Evolutionary conservation across 2,113 vertebrate genomes (phyloP).

Genomic region (Protomyctophum bolini): DNA sequence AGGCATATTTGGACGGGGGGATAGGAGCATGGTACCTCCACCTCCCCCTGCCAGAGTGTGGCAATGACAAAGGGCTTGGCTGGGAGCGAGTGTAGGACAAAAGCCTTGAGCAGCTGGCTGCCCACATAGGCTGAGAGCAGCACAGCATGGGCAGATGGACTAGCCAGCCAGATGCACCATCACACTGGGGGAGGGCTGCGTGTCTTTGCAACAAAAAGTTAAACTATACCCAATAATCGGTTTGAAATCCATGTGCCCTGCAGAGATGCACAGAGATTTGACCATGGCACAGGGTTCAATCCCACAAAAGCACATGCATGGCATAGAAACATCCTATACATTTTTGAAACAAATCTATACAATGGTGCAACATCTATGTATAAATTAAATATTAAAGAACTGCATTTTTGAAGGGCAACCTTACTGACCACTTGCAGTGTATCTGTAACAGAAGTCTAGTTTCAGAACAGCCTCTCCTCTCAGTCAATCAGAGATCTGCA

Average conservation of each 20-base stretch:
- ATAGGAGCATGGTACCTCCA: slow-evolving; percentile 34
- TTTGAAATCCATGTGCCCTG: background rate
- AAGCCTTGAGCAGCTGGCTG: slow-evolving; percentile 70
- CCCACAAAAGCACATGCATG: background rate
- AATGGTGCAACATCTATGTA: too few relatives aligned
- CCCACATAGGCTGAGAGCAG: slow-evolving; percentile 51
- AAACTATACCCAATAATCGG: slow-evolving; percentile 23
- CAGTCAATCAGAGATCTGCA: slow-evolving; percentile 40
- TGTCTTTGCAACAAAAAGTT: slow-evolving; percentile 24
- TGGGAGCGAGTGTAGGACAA: slow-evolving; percentile 67
- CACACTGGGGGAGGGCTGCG: slow-evolving; percentile 15
- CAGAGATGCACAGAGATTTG: slow-evolving; percentile 1
- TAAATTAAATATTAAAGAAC: slow-evolving; percentile 1
- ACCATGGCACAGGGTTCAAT: background rate
- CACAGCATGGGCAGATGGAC: slow-evolving; percentile 61
- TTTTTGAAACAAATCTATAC: too few relatives aligned
- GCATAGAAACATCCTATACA: too few relatives aligned
- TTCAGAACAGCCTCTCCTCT: slow-evolving; percentile 38
- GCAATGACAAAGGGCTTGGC: slow-evolving; percentile 67
- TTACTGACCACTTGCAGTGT: slow-evolving; percentile 20
- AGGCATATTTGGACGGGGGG: slow-evolving; percentile 29
- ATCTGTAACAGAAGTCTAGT: slow-evolving; percentile 2
- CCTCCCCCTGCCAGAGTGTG: slow-evolving; percentile 29
- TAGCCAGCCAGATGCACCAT: slow-evolving; percentile 58
- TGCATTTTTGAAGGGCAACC: background rate